Conservation (phyloP, 2,797 vertebrate species). For the Pseudocheirus occidentalis region DNA sequence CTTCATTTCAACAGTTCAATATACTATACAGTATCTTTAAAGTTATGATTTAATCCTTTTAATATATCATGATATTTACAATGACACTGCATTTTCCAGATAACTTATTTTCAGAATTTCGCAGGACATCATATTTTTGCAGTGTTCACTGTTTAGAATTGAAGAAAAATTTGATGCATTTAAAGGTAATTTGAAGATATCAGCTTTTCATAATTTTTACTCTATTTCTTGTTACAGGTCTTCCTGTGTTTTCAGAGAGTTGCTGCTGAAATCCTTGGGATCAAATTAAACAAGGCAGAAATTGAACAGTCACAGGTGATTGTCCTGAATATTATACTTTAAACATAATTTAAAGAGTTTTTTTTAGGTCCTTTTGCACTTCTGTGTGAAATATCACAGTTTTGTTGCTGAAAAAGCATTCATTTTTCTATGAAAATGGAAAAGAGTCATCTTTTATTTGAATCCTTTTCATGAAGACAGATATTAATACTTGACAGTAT, state of each 20-base stretch:
- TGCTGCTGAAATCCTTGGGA: constrained; percentile 97
- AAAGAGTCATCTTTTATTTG: neutral
- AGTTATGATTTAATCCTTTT: constrained; percentile 77
- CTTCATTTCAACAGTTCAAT: constrained; percentile 71
- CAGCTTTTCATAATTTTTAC: constrained; percentile 85
- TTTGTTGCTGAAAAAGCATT: constrained; percentile 42
- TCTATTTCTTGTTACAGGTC: constrained; percentile 88
- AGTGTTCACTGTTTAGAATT: constrained; percentile 82
- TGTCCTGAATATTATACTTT: constrained; percentile 72
- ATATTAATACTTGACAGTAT: constrained; percentile 28
- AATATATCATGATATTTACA: constrained; percentile 68
- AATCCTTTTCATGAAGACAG: neutral
- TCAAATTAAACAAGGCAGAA: constrained; percentile 99
- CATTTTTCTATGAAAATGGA: neutral
- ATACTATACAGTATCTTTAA: constrained; percentile 60
- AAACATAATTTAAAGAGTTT: constrained; percentile 44
- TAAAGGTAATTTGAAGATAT: constrained; percentile 80
- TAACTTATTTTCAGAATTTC: constrained; percentile 79
- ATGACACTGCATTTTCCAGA: constrained; percentile 78
- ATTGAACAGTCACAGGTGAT: constrained; percentile 99
- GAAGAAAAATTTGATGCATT: constrained; percentile 79
- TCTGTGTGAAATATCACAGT: constrained; percentile 14
- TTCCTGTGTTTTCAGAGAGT: constrained; percentile 98
- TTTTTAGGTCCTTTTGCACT: constrained; percentile 33
- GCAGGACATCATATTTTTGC: constrained; percentile 78